Evolutionary conservation across 2,888 invertebrate genomes (phyloP).

Genomic region (Ornithoptera priamus): DNA sequence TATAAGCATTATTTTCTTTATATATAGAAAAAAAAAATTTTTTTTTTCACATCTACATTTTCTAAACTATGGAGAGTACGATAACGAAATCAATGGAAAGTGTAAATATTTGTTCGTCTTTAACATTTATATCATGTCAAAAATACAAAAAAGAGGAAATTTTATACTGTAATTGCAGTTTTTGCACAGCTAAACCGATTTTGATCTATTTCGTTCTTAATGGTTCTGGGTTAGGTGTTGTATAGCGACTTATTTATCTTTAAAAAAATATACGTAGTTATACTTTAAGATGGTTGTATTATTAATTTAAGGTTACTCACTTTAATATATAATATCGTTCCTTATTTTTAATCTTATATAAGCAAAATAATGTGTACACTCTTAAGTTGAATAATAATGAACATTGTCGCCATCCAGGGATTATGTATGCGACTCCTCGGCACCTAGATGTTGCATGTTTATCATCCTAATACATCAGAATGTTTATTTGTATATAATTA

Average conservation of each 20-base stretch:
- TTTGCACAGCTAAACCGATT: too few relatives aligned
- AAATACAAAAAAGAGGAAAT: background rate
- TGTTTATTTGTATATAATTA: conserved; percentile 20
- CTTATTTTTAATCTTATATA: background rate
- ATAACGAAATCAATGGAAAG: conserved; percentile 8
- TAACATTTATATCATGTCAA: background rate
- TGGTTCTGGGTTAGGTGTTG: background rate
- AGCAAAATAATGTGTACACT: background rate
- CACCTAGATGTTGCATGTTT: conserved; percentile 22
- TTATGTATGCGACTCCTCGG: conserved; percentile 23
- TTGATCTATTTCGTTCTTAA: too few relatives aligned
- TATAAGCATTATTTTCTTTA: background rate
- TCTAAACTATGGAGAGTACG: background rate
- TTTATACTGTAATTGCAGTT: background rate
- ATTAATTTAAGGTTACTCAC: background rate
- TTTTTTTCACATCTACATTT: background rate
- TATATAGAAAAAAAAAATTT: background rate
- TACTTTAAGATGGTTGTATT: background rate
- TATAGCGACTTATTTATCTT: background rate
- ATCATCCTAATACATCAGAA: conserved; percentile 17
- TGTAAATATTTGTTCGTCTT: background rate
- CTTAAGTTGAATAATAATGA: conserved; percentile 3
- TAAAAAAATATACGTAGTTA: background rate
- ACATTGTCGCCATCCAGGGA: conserved; percentile 19
- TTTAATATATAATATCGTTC: background rate